phyloP scores from a whole-genome alignment of 2,797 vertebrate genomes.

The Sarcophilus harrisii region DNA sequence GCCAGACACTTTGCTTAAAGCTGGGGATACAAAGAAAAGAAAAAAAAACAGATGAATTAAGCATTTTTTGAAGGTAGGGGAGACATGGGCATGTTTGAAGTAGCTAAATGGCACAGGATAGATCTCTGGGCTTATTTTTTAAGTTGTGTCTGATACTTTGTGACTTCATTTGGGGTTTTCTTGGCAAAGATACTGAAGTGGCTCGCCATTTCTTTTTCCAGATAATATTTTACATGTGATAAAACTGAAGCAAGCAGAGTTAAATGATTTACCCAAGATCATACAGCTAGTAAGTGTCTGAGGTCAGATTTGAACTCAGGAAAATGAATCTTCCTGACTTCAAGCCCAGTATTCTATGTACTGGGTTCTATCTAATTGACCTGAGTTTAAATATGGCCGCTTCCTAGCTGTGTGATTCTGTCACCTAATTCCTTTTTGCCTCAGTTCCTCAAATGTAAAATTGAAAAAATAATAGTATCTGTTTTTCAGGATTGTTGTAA shows the following conservation, averaged over 20 bases:
- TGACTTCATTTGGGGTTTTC: neutral
- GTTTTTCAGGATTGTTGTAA: neutral
- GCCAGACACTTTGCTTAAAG: neutral
- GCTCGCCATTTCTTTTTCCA: neutral
- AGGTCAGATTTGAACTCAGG: slow-evolving; percentile 28
- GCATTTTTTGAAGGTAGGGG: neutral
- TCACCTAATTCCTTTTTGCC: neutral
- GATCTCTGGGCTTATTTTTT: neutral
- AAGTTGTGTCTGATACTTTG: too few relatives aligned
- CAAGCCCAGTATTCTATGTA: neutral
- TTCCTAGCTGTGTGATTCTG: neutral
- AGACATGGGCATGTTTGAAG: neutral
- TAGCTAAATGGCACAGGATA: neutral
- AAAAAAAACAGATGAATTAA: neutral
- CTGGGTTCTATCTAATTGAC: neutral
- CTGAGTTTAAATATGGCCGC: neutral
- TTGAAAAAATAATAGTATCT: neutral
- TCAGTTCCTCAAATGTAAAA: neutral
- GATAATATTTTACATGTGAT: neutral
- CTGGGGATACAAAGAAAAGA: neutral
- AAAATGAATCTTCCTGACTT: neutral
- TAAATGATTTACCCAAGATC: slow-evolving; percentile 5
- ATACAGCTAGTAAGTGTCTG: neutral
- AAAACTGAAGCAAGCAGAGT: neutral
- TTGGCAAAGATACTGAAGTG: neutral